These are phyloP conservation scores for Tipula helvola DNA, from an alignment of 2,888 invertebrate species.

Conservation along the genomic window DNA sequence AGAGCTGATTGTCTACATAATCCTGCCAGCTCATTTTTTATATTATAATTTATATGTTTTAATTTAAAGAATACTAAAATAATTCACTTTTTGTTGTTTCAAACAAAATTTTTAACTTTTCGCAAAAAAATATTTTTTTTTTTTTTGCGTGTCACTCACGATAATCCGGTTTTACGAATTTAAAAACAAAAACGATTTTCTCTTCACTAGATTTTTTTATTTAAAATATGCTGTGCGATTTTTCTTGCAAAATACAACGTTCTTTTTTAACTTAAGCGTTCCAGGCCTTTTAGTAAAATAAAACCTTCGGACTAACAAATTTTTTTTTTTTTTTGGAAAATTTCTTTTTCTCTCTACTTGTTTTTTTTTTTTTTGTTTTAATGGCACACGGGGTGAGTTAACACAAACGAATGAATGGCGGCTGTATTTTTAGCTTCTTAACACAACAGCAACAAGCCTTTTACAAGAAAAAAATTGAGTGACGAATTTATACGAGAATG, in stretches of 20 bases:
- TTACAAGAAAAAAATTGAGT: neutral
- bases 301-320: neutral
- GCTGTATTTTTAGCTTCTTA: neutral
- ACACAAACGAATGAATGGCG: constrained; percentile 12
- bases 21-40: constrained; percentile 92
- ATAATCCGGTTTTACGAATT: constrained; percentile 7
- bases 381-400: constrained; percentile 13
- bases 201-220: neutral
- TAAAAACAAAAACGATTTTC: neutral
- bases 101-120: neutral
- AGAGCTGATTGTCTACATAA: constrained; percentile 94
- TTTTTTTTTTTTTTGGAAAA: neutral
- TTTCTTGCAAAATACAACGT: neutral
- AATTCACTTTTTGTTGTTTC: neutral
- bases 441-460: constrained; percentile 7
- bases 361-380: neutral
- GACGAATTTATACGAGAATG: neutral
- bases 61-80: constrained; percentile 10
- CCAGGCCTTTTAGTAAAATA: neutral
- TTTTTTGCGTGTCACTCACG: constrained; percentile 11
- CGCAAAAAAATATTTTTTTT: neutral
- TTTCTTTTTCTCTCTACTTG: neutral
- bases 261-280: neutral
- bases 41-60: constrained; percentile 17
- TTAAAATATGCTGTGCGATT: neutral